A percentile compares a stretch with the other conserved stretches of the same genome.
Conservation (phyloP, 2,113 vertebrate genomes). For the Lynx canadensis region DNA sequence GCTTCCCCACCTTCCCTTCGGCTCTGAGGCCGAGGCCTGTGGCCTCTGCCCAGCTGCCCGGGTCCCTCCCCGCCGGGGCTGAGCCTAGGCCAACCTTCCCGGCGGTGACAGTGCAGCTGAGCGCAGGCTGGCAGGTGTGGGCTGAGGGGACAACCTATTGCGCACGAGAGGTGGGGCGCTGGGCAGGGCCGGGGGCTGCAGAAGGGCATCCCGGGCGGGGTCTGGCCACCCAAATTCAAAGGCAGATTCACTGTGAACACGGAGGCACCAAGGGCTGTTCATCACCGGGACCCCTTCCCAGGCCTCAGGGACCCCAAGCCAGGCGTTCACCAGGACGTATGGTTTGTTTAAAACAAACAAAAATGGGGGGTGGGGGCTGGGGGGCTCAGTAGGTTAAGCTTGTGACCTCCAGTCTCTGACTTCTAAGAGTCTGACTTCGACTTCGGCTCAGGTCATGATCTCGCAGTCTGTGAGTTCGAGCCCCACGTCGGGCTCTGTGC, state of each 20-base stretch:
- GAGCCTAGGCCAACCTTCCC: not conserved
- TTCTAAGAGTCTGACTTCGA: too few relatives aligned
- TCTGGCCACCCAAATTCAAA: not conserved
- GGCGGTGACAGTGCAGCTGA: not conserved
- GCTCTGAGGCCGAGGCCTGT: not conserved
- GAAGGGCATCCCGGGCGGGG: fast-evolving
- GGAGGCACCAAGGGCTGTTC: not conserved
- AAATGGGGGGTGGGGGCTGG: too few relatives aligned
- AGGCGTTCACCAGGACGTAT: not conserved
- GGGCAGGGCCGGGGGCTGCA: not conserved
- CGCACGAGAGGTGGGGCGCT: fast-evolving
- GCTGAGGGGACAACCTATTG: not conserved
- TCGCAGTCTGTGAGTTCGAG: too few relatives aligned
- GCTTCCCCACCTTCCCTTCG: not conserved
- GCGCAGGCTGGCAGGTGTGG: fast-evolving
- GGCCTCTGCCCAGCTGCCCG: not conserved
- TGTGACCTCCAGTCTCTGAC: too few relatives aligned
- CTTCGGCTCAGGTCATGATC: too few relatives aligned
- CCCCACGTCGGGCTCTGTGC: fast-evolving
- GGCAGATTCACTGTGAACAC: fast-evolving
- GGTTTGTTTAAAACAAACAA: too few relatives aligned
- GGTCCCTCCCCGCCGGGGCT: not conserved
- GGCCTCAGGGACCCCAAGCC: not conserved
- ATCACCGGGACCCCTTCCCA: not conserved
- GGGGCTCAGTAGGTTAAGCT: too few relatives aligned